phyloP scores from a whole-genome alignment of 2,888 invertebrate genomes.

The Amphipyra tragopoginis region DNA sequence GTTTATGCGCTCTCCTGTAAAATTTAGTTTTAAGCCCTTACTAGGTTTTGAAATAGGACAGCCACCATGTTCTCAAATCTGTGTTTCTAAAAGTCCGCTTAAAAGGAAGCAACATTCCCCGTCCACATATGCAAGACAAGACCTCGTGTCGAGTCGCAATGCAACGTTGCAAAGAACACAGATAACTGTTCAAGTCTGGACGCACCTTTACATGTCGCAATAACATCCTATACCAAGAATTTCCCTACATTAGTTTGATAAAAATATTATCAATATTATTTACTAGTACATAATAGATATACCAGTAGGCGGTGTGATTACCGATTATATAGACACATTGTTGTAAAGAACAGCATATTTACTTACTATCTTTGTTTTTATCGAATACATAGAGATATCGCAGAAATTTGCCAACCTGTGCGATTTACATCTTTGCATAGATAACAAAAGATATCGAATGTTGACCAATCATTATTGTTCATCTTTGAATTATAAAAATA shows the following conservation, averaged over 20 bases:
- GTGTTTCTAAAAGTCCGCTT: too few relatives aligned
- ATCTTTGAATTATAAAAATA: conserved; percentile 6
- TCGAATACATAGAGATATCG: conserved; percentile 52
- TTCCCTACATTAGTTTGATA: conserved; percentile 23
- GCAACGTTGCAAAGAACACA: not conserved
- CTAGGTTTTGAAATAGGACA: too few relatives aligned
- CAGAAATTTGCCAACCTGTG: conserved; percentile 23
- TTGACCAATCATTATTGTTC: conserved; percentile 45
- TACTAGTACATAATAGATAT: conserved; percentile 39
- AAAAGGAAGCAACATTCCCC: too few relatives aligned
- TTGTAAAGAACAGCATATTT: conserved; percentile 41
- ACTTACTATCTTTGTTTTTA: conserved; percentile 58
- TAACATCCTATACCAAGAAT: conserved; percentile 1
- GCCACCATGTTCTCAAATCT: too few relatives aligned
- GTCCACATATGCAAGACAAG: too few relatives aligned
- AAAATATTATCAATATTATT: conserved; percentile 26
- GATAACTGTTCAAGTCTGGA: not conserved
- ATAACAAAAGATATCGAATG: conserved; percentile 38
- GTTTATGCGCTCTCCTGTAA: too few relatives aligned
- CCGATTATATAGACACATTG: conserved; percentile 36
- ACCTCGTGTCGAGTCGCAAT: too few relatives aligned
- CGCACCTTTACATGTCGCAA: not conserved
- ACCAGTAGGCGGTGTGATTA: conserved; percentile 52
- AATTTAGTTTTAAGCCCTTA: too few relatives aligned
- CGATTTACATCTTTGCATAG: conserved; percentile 44